These are phyloP conservation scores for Syngnathoides biaculeatus DNA, from an alignment of 2,113 vertebrate species.

Conservation along the genomic window DNA sequence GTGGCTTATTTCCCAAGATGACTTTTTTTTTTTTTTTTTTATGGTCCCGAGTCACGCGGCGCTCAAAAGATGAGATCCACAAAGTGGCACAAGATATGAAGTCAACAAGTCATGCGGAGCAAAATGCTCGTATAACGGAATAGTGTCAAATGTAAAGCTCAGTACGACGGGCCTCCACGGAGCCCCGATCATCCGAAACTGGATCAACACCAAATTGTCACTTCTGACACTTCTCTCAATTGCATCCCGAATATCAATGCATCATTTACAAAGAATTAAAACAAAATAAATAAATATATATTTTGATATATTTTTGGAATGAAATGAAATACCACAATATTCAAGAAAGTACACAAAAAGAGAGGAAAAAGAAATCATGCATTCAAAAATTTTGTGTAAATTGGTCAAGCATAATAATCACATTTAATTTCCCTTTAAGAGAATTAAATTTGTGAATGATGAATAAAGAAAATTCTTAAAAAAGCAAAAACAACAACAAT, in stretches of 20 bases:
- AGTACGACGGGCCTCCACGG: neutral
- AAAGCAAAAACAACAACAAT: too few species aligned
- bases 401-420: neutral
- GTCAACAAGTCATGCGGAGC: neutral
- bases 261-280: too few species aligned
- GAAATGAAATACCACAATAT: neutral
- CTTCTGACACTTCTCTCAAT: neutral
- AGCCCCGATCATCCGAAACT: neutral
- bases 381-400: neutral
- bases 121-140: neutral
- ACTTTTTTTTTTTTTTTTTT: constrained; percentile 49
- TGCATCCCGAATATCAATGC: neutral
- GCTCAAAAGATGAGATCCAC: neutral
- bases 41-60: neutral
- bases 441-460: too few species aligned
- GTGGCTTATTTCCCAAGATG: constrained; percentile 48
- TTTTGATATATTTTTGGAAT: neutral
- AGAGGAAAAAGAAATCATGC: neutral
- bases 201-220: neutral
- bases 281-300: neutral
- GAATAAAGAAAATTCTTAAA: too few species aligned
- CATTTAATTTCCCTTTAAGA: neutral
- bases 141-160: neutral
- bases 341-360: neutral
- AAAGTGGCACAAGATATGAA: neutral